Percentiles rank a stretch among this genome's conserved stretches.
These are phyloP conservation scores for Scaptomyza graminum DNA, from an alignment of 1,140 invertebrate species.

Conservation along the genomic window DNA sequence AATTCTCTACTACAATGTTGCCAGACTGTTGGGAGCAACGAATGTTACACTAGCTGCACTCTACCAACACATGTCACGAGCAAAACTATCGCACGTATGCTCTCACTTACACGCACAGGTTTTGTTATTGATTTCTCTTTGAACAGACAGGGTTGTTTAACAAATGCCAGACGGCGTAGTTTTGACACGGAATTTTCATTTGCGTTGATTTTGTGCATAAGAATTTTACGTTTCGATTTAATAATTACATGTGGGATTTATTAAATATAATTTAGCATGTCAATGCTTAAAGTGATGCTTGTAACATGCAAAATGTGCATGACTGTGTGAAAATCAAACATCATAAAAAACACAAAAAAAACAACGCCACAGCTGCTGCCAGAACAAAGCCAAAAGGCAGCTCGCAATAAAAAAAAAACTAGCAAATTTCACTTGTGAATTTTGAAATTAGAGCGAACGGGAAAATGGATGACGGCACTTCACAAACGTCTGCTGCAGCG, in stretches of 20 bases:
- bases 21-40: slow-evolving; percentile 16
- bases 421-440: slow-evolving; percentile 28
- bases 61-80: slow-evolving; percentile 5
- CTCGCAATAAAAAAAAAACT: slow-evolving; percentile 30
- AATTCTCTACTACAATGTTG: neutral
- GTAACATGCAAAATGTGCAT: slow-evolving; percentile 53
- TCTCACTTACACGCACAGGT: slow-evolving; percentile 14
- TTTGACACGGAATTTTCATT: slow-evolving; percentile 49
- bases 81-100: neutral
- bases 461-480: slow-evolving; percentile 73
- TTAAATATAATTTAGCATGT: slow-evolving; percentile 18
- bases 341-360: slow-evolving; percentile 23
- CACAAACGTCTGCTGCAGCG: slow-evolving; percentile 74
- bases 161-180: slow-evolving; percentile 46
- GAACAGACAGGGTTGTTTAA: slow-evolving; percentile 38
- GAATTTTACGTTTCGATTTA: slow-evolving; percentile 49
- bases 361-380: slow-evolving; percentile 28
- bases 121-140: slow-evolving; percentile 50
- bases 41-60: slow-evolving; percentile 19
- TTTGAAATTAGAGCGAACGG: slow-evolving; percentile 8
- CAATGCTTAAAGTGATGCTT: slow-evolving; percentile 27
- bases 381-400: slow-evolving; percentile 33
- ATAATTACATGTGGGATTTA: slow-evolving; percentile 11
- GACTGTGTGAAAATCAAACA: slow-evolving; percentile 42
- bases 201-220: slow-evolving; percentile 55